Evolutionary conservation across 1,140 invertebrate genomes (phyloP), one percentile per base, ranked within the genome.

Genomic region (Megalopta genalis): DNA sequence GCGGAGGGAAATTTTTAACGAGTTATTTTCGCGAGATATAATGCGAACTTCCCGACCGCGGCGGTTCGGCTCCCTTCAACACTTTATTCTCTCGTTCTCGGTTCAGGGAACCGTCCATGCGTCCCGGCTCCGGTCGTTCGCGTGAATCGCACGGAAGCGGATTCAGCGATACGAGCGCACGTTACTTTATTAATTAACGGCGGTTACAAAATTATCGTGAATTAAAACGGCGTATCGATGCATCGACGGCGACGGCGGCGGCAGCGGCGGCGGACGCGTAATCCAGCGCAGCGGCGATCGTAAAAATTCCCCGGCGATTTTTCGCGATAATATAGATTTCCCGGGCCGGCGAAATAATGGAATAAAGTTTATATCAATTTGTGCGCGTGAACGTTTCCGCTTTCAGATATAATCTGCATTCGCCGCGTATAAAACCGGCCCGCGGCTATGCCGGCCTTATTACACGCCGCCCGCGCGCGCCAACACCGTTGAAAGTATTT

Each of bases 1-100:
- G 64, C 68, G 64, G 71, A 72, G 76, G 18, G 21, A 27, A 64
- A 70, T 63, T 78, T 77, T 78, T 72, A 72, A 78, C 76, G 76
- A 78, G 76, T 78, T 72, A 72, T 54, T 77, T 69, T 77, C 62
- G 60, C 67, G 46, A 64, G 68, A 71, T 64, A 71, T 72, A 70
- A 62, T 25, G 52, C 39, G 5, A 18, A 21, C 67, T 69, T 46
- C 10, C 21, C 39, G 23, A 49, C 49, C 42, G 0, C n/a, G 1
- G 18, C 21, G 27, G 21, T 12, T 5, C 1, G 52, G 6, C 37
- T 64, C 59, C 23, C 27, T 64, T 71, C n/a, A 63, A 64, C 18
- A 42, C 68, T 42, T 71, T 71, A 70, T 70, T 39, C 16, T 7
- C 49, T 52, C 49, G 49, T 21, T 23, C 18, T 8, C 21, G 54